Percentiles rank a stretch among this genome's conserved stretches.
Conservation (phyloP, 1,140 invertebrate genomes). For the Hyles euphorbiae region DNA sequence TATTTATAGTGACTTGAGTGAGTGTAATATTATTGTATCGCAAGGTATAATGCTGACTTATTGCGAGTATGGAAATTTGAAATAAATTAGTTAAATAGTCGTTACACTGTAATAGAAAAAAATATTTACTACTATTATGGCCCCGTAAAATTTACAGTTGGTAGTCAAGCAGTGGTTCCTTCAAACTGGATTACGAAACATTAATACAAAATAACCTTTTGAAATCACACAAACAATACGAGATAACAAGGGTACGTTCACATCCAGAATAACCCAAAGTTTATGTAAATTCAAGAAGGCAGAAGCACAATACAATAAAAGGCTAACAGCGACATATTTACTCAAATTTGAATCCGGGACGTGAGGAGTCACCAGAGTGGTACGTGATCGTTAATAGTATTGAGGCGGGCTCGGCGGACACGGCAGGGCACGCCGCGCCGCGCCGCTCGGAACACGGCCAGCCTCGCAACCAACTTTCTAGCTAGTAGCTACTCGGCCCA, state of each 20-base stretch:
- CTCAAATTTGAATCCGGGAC: conserved; percentile 58
- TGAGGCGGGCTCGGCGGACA: conserved; percentile 32
- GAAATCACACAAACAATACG: conserved; percentile 26
- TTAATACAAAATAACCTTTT: conserved; percentile 17
- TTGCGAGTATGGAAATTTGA: no score
- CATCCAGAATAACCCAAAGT: conserved; percentile 21
- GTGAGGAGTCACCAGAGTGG: conserved; percentile 53
- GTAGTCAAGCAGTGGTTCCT: no score
- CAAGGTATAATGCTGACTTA: no score
- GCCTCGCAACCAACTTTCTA: conserved; percentile 35
- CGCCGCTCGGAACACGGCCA: conserved; percentile 6
- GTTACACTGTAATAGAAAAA: no score
- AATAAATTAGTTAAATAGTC: no score
- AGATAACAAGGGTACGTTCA: conserved; percentile 33
- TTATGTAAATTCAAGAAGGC: conserved; percentile 31
- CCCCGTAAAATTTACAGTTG: no score
- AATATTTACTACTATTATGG: no score
- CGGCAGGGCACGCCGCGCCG: not conserved
- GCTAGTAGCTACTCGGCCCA: conserved; percentile 42
- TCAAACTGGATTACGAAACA: no score
- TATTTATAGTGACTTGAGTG: no score
- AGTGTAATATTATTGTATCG: no score
- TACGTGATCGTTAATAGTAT: conserved; percentile 65
- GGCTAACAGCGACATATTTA: conserved; percentile 45
- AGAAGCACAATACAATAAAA: conserved; percentile 27